Conservation (phyloP, 2,797 vertebrate species). For the Pantherophis vulpinus region DNA sequence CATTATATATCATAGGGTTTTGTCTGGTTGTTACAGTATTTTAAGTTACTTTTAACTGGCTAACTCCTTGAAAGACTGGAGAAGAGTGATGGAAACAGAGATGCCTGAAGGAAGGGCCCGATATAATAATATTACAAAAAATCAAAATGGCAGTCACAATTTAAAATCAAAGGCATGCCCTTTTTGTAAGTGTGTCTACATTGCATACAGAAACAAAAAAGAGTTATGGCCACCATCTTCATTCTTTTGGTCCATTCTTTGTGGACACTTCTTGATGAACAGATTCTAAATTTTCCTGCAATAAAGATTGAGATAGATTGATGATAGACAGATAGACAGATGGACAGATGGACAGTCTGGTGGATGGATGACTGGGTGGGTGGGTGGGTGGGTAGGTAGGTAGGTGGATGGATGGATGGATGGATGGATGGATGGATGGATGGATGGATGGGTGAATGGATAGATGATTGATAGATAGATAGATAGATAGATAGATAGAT, state of each 20-base stretch:
- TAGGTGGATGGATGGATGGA: too few species aligned
- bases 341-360: not conserved
- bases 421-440: too few species aligned
- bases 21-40: not conserved
- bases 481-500: too few species aligned
- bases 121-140: not conserved
- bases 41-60: not conserved
- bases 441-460: too few species aligned
- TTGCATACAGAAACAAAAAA: not conserved
- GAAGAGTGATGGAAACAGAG: not conserved
- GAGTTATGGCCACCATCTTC: not conserved
- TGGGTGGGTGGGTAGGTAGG: too few species aligned
- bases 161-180: not conserved
- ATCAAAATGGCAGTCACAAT: not conserved
- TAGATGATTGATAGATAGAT: not conserved
- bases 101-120: not conserved
- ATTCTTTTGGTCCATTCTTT: not conserved
- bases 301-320: not conserved
- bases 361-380: too few species aligned
- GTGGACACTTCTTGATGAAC: not conserved
- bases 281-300: not conserved
- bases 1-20: not conserved
- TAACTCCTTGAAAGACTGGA: not conserved
- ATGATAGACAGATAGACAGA: not conserved
- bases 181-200: not conserved